phyloP scores from a whole-genome alignment of 2,888 invertebrate species.

The Adela reaumurella region DNA sequence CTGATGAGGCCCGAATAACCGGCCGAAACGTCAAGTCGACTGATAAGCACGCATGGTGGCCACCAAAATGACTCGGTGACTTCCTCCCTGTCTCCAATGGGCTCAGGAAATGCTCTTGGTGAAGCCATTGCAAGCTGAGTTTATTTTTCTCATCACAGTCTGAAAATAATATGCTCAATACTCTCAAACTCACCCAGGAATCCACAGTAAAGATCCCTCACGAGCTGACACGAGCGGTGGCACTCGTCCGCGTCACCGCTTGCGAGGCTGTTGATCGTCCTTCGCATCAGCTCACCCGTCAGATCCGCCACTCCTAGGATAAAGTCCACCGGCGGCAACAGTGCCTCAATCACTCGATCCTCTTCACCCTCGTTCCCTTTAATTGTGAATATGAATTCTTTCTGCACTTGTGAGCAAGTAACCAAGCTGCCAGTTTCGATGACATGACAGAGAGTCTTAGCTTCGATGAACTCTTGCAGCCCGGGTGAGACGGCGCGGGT shows the following conservation, averaged over 20 bases:
- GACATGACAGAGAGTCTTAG: constrained; percentile 72
- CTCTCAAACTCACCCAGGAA: constrained; percentile 59
- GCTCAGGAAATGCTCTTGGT: no score
- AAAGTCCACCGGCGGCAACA: constrained; percentile 49
- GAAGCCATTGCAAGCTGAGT: no score
- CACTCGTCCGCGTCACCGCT: constrained; percentile 72
- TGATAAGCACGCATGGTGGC: no score
- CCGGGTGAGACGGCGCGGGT: constrained; percentile 37
- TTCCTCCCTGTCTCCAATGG: no score
- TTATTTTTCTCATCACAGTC: no score
- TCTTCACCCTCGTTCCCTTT: constrained; percentile 7
- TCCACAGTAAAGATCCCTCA: constrained; percentile 64
- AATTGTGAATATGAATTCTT: constrained; percentile 43
- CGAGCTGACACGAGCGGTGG: constrained; percentile 65
- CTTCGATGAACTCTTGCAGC: constrained; percentile 83
- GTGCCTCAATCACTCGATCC: constrained; percentile 23
- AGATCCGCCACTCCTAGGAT: constrained; percentile 82
- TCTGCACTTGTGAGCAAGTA: constrained; percentile 55
- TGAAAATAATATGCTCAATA: no score
- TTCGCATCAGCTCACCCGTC: constrained; percentile 88
- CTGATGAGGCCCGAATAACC: no score
- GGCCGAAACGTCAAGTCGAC: no score
- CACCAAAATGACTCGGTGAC: no score
- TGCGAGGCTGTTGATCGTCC: constrained; percentile 78
- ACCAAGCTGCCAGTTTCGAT: constrained; percentile 59